Conservation (phyloP, 2,113 vertebrate species). For the Siniperca knerii region DNA sequence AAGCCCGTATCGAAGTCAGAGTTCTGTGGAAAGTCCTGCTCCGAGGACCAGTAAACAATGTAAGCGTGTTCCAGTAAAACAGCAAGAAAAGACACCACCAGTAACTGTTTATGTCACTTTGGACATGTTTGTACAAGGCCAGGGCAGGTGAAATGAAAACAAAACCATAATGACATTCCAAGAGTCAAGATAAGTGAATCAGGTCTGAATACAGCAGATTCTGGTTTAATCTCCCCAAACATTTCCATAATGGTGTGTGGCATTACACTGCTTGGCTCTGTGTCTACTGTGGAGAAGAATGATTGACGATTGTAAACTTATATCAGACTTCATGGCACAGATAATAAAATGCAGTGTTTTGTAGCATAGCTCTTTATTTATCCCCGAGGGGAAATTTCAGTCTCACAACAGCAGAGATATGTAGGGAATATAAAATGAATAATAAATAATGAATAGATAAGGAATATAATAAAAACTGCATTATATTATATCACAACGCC, state of each 20-base stretch:
- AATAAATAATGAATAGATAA: too few species aligned
- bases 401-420: too few species aligned
- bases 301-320: background rate
- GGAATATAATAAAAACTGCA: background rate
- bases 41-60: background rate
- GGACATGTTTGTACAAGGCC: constrained; percentile 64
- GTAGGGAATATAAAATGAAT: too few species aligned
- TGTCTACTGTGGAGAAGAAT: background rate
- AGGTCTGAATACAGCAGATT: background rate
- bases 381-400: too few species aligned
- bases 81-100: background rate
- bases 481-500: background rate
- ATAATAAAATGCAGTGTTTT: background rate
- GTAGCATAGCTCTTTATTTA: too few species aligned
- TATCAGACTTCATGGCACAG: background rate
- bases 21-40: constrained; percentile 14
- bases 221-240: background rate
- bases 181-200: background rate
- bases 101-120: constrained; percentile 69
- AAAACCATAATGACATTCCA: background rate
- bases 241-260: background rate
- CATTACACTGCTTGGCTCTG: background rate
- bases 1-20: constrained; percentile 73
- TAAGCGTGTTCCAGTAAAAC: constrained; percentile 3
- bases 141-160: background rate